These are phyloP conservation scores for Trichechus manatus DNA, from an alignment of 2,113 vertebrate genomes.

Conservation along the genomic window DNA sequence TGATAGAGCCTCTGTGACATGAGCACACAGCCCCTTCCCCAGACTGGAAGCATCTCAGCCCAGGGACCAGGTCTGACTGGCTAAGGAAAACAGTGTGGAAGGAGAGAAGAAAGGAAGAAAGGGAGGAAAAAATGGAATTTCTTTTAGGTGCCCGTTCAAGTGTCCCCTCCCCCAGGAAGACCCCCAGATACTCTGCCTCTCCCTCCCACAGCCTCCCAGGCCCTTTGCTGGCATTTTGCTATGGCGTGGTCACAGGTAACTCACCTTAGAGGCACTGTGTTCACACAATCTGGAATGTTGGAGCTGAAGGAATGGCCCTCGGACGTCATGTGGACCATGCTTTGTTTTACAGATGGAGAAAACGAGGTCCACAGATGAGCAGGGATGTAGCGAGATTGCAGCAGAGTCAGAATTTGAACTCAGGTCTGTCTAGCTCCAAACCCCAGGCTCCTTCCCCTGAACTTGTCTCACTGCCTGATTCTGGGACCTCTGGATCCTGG, in stretches of 20 bases:
- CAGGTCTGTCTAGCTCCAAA: neutral
- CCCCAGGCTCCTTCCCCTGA: neutral
- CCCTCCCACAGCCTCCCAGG: neutral
- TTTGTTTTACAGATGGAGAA: neutral
- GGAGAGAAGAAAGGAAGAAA: neutral
- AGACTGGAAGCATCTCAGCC: neutral
- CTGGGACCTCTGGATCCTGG: neutral
- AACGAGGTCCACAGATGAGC: neutral
- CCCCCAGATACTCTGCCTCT: neutral
- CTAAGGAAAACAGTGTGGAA: neutral
- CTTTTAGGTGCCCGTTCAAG: neutral
- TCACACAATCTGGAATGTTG: neutral
- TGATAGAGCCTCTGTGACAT: neutral
- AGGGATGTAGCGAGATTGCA: neutral
- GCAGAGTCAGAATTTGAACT: neutral
- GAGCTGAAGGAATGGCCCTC: neutral
- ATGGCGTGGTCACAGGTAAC: no score
- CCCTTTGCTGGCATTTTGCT: neutral
- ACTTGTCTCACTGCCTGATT: neutral
- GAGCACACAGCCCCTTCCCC: neutral
- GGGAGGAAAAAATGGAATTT: neutral
- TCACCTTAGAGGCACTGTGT: accelerated
- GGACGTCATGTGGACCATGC: neutral
- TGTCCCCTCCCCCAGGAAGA: neutral
- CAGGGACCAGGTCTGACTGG: neutral